Base-by-base conservation (phyloP, 2,113 vertebrate genomes). In the Grantiella picta region DNA sequence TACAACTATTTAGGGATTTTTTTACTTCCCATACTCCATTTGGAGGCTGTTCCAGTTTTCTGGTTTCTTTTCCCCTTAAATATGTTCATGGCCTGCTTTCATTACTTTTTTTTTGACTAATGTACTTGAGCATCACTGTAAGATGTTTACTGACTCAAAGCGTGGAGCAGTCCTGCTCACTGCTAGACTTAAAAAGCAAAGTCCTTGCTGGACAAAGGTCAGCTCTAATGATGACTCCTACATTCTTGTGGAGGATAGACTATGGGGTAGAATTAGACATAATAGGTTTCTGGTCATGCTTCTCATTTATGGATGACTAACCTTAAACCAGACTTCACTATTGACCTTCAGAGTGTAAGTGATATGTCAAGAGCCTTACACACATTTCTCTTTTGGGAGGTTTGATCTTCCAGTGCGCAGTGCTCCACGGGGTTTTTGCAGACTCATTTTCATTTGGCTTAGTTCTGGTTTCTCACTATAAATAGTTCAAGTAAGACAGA, bases 401-500 rank as follows among this genome's bases (percentile, higher is more conserved):
- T 66, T 92, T 85, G 57, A 21, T 79, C 71, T 76, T 94, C 36
- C 44, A 53, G 33, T 7, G 33, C 0, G 0, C 42, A 72, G 35
- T 44, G 38, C 36, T 88, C 45, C 63, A 5, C 5, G 0, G 45
- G 7, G 7, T 44, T 96, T 95, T 85, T 94, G 89, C 90, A 95
- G 87, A 94, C 54, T 96, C 87, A 88, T 91, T 90, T 94, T 77
- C 76, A 31, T 89, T 94, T 95, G 92, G 90, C 87, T 95, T 91
- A 22, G 38, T 76, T 92, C 61, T 95, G 24, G 9, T 69, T 92
- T 75, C 75, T 59, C 69, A 40, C 90, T 92, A 77, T 87, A 94
- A 95, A 95, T 95, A 92, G 93, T 69, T 82, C 35, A 45, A 89
- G 35, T 63, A 53, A 76, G 68, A 80, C 33, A 90, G 81, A 92